These are phyloP conservation scores for Calameuta filiformis DNA, from an alignment of 2,888 invertebrate species.

Conservation along the genomic window DNA sequence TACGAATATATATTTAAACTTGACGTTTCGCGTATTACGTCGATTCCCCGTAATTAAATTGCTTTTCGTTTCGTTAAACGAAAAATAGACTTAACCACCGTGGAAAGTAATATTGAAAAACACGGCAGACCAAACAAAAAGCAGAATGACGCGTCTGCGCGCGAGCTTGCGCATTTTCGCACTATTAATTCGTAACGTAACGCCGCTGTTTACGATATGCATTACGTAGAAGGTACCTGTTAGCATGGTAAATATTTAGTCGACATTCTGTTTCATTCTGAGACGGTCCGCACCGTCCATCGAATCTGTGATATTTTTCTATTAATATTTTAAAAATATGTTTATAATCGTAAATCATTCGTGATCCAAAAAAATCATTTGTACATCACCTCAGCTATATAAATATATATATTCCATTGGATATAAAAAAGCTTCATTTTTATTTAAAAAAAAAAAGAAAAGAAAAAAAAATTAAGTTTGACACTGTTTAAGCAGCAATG, in stretches of 20 bases:
- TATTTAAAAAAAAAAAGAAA: too few species aligned
- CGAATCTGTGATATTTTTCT: background rate
- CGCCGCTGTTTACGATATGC: background rate
- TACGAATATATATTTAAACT: background rate
- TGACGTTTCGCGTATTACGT: background rate
- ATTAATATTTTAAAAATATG: background rate
- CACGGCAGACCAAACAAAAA: background rate
- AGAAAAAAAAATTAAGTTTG: background rate
- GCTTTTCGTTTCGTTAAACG: background rate
- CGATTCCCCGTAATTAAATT: background rate
- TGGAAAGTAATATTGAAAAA: background rate
- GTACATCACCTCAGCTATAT: background rate
- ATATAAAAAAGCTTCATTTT: background rate
- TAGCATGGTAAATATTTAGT: background rate
- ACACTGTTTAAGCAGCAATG: background rate
- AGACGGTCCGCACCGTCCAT: background rate
- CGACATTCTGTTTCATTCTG: background rate
- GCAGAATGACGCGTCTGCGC: background rate
- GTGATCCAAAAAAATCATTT: too few species aligned
- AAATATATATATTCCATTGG: background rate
- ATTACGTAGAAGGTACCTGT: slow-evolving; percentile 1
- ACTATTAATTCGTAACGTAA: background rate
- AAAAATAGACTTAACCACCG: background rate
- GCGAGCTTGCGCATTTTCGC: background rate
- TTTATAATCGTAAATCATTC: background rate